A percentile compares a stretch with the other conserved stretches of the same genome.
phyloP scores from a whole-genome alignment of 2,113 vertebrate species.

The Sterrhoptilus dennistouni region DNA sequence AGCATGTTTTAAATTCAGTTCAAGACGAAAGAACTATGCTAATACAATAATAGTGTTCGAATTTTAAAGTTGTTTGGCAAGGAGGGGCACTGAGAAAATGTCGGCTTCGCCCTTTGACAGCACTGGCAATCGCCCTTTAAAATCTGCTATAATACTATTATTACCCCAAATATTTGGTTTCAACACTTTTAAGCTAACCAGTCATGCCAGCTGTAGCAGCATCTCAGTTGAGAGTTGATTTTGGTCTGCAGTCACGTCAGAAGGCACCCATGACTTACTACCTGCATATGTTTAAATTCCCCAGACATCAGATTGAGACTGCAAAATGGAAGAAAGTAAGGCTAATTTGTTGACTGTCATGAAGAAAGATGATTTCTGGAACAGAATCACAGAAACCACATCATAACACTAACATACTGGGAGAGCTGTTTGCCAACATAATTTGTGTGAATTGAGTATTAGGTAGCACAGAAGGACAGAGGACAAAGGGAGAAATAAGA shows the following conservation, averaged over 20 bases:
- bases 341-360: conserved; percentile 52
- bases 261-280: conserved; percentile 37
- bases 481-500: conserved; percentile 38
- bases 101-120: conserved; percentile 36
- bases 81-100: neutral
- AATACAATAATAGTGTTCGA: neutral
- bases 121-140: conserved; percentile 32
- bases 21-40: neutral
- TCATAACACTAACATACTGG: conserved; percentile 14
- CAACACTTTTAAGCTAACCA: neutral
- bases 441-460: conserved; percentile 33
- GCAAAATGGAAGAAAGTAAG: conserved; percentile 35
- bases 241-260: conserved; percentile 5
- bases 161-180: conserved; percentile 40
- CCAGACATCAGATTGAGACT: neutral
- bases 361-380: conserved; percentile 58
- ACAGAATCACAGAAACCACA: conserved; percentile 36
- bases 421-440: neutral
- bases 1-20: conserved; percentile 42
- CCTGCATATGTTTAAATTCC: neutral
- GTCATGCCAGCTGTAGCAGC: neutral
- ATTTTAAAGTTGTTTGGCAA: conserved; percentile 41
- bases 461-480: conserved; percentile 34
- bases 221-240: neutral
- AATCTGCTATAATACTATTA: conserved; percentile 38